Conservation (phyloP, 1,140 invertebrate genomes). For the Drosophila bocqueti region DNA sequence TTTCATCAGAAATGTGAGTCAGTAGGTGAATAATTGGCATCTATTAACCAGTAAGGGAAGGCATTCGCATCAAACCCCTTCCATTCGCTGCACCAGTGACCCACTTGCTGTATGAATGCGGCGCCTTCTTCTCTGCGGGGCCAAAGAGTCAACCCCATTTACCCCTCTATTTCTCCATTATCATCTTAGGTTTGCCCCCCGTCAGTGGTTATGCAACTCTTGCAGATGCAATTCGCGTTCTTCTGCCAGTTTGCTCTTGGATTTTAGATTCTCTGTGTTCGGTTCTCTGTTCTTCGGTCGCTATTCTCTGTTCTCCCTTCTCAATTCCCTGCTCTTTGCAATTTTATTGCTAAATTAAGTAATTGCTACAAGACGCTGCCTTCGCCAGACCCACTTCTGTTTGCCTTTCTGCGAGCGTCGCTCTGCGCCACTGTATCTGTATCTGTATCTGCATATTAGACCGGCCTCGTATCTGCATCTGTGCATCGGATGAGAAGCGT, state of each 20-base stretch:
- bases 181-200: constrained; percentile 17
- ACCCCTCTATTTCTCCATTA: constrained; percentile 11
- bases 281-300: neutral
- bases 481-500: constrained; percentile 20
- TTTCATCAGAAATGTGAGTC: constrained; percentile 1
- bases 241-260: constrained; percentile 14
- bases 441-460: constrained; percentile 50
- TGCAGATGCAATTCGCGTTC: constrained; percentile 59
- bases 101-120: constrained; percentile 47
- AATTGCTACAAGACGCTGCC: constrained; percentile 66
- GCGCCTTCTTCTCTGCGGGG: constrained; percentile 32
- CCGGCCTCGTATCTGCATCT: constrained; percentile 27
- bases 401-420: constrained; percentile 4
- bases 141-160: constrained; percentile 15
- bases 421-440: constrained; percentile 15
- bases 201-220: constrained; percentile 68
- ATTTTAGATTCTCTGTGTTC: constrained; percentile 4
- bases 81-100: constrained; percentile 43
- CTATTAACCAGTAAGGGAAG: neutral
- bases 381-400: neutral
- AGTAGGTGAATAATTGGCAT: constrained; percentile 4
- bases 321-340: constrained; percentile 35
- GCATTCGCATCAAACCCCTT: neutral
- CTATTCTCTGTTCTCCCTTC: neutral
- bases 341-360: constrained; percentile 80